Evolutionary conservation across 2,888 invertebrate genomes (phyloP).

Genomic region (Steinernema scapterisci): DNA sequence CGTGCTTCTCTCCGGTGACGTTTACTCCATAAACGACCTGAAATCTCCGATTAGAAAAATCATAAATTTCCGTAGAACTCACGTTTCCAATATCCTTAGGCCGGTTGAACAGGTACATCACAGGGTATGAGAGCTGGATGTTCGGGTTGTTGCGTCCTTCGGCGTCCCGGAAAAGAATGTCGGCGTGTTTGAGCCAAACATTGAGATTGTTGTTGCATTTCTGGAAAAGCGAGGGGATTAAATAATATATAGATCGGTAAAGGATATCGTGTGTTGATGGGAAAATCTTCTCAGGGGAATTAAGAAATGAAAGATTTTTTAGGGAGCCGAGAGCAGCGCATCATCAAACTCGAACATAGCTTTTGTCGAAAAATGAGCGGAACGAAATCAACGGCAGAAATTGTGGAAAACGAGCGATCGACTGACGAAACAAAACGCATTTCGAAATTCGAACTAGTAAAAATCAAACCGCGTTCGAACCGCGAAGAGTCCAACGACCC

Average conservation of each 20-base stretch:
- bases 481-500: too few species aligned
- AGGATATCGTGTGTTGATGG: too few species aligned
- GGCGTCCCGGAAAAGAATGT: constrained; percentile 63
- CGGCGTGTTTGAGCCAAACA: constrained; percentile 66
- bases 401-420: too few species aligned
- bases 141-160: constrained; percentile 62
- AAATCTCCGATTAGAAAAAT: constrained; percentile 24
- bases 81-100: constrained; percentile 67
- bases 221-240: constrained; percentile 35
- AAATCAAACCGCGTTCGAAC: too few species aligned
- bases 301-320: too few species aligned
- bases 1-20: constrained; percentile 65
- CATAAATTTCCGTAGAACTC: constrained; percentile 1
- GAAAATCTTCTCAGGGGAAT: too few species aligned
- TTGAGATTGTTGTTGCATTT: constrained; percentile 63
- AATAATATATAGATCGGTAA: not conserved
- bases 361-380: too few species aligned
- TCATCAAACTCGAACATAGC: too few species aligned
- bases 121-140: constrained; percentile 66
- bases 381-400: too few species aligned
- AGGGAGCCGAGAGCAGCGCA: too few species aligned
- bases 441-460: too few species aligned
- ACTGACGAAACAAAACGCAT: too few species aligned
- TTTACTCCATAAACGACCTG: constrained; percentile 66
- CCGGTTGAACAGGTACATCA: constrained; percentile 65